Evolutionary conservation across 2,113 vertebrate species (phyloP), one percentile per base, ranked within the genome.

Genomic region (Perca fluviatilis): DNA sequence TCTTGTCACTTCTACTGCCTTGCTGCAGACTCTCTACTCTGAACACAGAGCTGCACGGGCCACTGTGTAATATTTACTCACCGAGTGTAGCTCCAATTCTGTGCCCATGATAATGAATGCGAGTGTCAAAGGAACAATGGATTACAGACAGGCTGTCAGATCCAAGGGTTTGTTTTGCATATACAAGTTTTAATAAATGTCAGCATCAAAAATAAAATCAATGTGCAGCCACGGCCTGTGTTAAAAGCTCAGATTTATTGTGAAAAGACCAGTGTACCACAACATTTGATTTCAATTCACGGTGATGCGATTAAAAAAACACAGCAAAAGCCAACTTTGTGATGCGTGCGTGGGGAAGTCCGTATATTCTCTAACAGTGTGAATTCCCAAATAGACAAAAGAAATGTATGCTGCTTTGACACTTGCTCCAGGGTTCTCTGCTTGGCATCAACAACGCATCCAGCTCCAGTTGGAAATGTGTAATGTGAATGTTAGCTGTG

Each of bases 401-500:
- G 27, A 71, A 21, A 8, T 1, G 25, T 70, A 30, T 56, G 79
- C 60, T 69, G 64, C 66, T 77, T 79, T 77, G 74, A 71, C 79
- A 83, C 50, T 72, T 62, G 62, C 81, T 83, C 8, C 3, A 47
- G 70, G 75, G 16, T 77, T 65, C 56, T 73, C 57, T 23, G 56
- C 63, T 53, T 40, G 63, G 63, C 58, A 63, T 79, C 51, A 75
- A 76, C 82, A 87, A 33, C 70, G 66, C 63, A 58, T 86, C 64
- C 23, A 81, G 63, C 76, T 88, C 14, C 71, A 81, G 70, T 69
- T 72, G 33, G 46, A 71, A 65, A 79, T 73, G 27, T 57, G 60
- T 75, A 81, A 79, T 71, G 36, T 78, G 75, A 85, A 74, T 77
- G 70, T 64, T 72, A 53, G 64, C 64, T 71, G 66, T 65, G 50